A percentile compares a stretch with the other conserved stretches of the same genome.
These are phyloP conservation scores for Drosophila truncata DNA, from an alignment of 1,140 invertebrate genomes.

Conservation along the genomic window DNA sequence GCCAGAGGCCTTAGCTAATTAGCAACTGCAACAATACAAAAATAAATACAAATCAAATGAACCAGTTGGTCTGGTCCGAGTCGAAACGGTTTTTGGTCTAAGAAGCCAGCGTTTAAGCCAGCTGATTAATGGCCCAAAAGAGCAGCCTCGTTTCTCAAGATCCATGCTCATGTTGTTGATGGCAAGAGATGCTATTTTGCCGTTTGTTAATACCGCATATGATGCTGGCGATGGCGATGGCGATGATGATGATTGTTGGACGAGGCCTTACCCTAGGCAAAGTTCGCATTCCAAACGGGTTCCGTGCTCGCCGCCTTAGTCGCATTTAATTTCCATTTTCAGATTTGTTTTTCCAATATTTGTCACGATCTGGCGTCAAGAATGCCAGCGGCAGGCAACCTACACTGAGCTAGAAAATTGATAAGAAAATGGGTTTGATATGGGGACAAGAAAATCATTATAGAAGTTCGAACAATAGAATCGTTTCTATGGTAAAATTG, in stretches of 20 bases:
- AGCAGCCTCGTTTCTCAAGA: constrained; percentile 44
- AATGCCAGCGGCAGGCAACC: constrained; percentile 31
- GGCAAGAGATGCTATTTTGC: constrained; percentile 33
- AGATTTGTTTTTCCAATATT: constrained; percentile 63
- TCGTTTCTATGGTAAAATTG: too few species aligned
- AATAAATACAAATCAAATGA: constrained; percentile 28
- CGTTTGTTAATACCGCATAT: constrained; percentile 31
- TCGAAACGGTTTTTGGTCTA: constrained; percentile 40
- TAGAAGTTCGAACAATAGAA: too few species aligned
- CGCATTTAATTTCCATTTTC: constrained; percentile 60
- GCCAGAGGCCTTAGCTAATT: constrained; percentile 33
- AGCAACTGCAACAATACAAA: constrained; percentile 15
- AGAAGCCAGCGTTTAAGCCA: constrained; percentile 50
- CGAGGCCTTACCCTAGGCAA: constrained; percentile 41
- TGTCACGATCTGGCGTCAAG: constrained; percentile 69
- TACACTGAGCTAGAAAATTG: constrained; percentile 28
- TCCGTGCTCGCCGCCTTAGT: constrained; percentile 45
- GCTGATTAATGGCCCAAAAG: constrained; percentile 57
- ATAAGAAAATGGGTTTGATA: constrained; percentile 28
- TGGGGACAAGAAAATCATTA: not conserved
- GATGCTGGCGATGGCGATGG: constrained; percentile 8
- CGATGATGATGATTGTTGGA: constrained; percentile 34
- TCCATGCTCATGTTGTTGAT: constrained; percentile 26
- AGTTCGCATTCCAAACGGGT: constrained; percentile 55
- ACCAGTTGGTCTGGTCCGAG: constrained; percentile 46